Base-by-base conservation (phyloP, 2,113 vertebrate species). In the Lycaon pictus region DNA sequence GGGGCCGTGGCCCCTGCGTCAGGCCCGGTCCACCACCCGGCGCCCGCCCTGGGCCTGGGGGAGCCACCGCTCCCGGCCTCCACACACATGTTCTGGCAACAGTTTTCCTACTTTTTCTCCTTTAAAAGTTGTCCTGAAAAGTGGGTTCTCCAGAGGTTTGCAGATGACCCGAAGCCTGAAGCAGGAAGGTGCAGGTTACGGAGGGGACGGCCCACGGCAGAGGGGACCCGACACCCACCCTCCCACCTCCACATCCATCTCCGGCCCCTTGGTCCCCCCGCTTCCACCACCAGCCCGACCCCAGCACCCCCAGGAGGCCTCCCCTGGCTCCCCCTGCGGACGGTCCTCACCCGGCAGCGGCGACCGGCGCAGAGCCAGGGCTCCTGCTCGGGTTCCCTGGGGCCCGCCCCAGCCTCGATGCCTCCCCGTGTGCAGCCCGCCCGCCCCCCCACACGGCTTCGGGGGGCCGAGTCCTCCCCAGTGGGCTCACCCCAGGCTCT, bases 361-460 rank as follows among this genome's bases (percentile, higher is more conserved):
- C 2, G 15, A 32, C 32, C 3, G 43, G 60, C 8, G 32, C 12
- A 25, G 23, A 32, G 22, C 25, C 7, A 2, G 43, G 32, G 15
- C 48, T 15, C 74, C 72, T 48, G 43, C 37, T 29, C 25, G 2
- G 29, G 9, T 32, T 6, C 35, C 17, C 56, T 19, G 27, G 22
- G 25, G 11, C 23, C 37, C 1, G 12, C 27, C 2, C 8, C 56
- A 22, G 0, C 3, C 16, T 27, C 2, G 0, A 10, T 11, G 29
- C 16, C 17, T n/a, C 32, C 25, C 60, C 8, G 4, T 0, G 5
- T 12, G 0, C 1, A 29, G 7, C 2, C 25, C 4, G 7, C 53
- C 27, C 11, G 1, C 51, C 32, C 1, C 3, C 3, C 37, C 43
- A 0, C 0, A 1, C 0, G 0, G 79, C 85, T 25, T 17, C 5